Conservation (phyloP, 2,888 invertebrate species). For the Cryptophagus acutangulus region DNA sequence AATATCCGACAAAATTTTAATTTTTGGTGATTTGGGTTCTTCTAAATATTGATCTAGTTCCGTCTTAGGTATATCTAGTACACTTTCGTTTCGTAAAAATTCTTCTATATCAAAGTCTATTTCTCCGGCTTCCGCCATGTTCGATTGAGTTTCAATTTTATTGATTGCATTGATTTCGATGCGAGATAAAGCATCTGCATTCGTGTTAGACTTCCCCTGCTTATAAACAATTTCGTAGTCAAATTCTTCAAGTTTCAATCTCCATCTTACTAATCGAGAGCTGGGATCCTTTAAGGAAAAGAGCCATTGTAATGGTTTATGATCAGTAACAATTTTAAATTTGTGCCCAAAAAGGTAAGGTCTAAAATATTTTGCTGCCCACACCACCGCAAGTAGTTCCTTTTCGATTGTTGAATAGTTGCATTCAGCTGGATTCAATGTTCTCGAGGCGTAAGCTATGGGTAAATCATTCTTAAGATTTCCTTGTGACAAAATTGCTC, state of each 20-base stretch:
- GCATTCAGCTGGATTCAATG: constrained; percentile 20
- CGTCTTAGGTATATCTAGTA: constrained; percentile 1
- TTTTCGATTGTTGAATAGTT: constrained; percentile 24
- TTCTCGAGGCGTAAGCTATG: constrained; percentile 25
- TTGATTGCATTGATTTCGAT: constrained; percentile 13
- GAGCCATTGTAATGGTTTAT: constrained; percentile 32
- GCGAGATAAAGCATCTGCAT: constrained; percentile 20
- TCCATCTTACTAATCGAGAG: constrained; percentile 32
- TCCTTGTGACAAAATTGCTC: constrained; percentile 24
- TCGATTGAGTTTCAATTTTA: background rate
- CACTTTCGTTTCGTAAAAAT: background rate
- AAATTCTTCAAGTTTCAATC: constrained; percentile 31
- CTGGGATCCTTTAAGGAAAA: constrained; percentile 27
- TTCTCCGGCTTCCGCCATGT: background rate
- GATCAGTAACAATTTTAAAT: constrained; percentile 37
- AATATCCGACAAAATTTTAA: background rate
- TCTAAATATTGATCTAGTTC: constrained; percentile 2
- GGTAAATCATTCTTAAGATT: constrained; percentile 19
- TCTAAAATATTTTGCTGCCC: constrained; percentile 18
- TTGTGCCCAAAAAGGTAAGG: constrained; percentile 22
- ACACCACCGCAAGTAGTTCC: constrained; percentile 28
- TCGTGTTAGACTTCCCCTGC: constrained; percentile 23
- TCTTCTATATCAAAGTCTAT: constrained; percentile 1
- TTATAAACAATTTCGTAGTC: constrained; percentile 32
- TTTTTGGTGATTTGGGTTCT: constrained; percentile 9